Percentiles rank a stretch among this genome's conserved stretches.
These are phyloP conservation scores for Colistium nudipinnis DNA, from an alignment of 2,113 vertebrate species.

Conservation along the genomic window DNA sequence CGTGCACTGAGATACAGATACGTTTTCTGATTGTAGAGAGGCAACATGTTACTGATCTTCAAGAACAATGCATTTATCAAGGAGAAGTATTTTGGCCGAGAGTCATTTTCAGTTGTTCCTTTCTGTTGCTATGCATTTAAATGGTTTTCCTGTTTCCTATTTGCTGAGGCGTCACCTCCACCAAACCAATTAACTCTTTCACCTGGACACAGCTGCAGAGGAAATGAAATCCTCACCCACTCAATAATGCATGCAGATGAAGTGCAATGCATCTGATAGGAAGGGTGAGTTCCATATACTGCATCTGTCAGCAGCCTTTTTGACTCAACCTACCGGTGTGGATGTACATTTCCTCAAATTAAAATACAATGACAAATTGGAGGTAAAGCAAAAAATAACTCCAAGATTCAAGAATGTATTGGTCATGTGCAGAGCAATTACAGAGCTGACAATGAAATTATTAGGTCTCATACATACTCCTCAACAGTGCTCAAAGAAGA, in stretches of 20 bases:
- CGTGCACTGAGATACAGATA: neutral
- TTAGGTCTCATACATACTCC: too few species aligned
- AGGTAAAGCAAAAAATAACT: neutral
- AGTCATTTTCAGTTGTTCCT: neutral
- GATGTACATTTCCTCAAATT: neutral
- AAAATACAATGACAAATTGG: neutral
- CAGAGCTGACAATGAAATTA: too few species aligned
- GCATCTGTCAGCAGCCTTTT: neutral
- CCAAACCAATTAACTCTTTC: constrained; percentile 12
- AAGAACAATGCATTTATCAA: neutral
- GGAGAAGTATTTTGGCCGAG: too few species aligned
- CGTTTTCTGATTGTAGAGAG: too few species aligned
- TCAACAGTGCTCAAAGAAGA: too few species aligned
- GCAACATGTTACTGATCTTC: neutral
- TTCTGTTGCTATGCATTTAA: too few species aligned
- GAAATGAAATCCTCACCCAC: constrained; percentile 6
- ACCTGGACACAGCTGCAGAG: constrained; percentile 27
- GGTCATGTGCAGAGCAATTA: too few species aligned
- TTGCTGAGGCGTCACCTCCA: too few species aligned
- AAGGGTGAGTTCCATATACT: neutral
- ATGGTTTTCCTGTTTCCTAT: too few species aligned
- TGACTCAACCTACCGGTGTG: constrained; percentile 1
- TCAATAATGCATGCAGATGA: constrained; percentile 20
- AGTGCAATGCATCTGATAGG: neutral
- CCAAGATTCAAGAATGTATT: too few species aligned